Percentiles rank a stretch among this genome's conserved stretches.
phyloP scores from a whole-genome alignment of 2,797 vertebrate species.

The Cynodonichthys magdalenae region DNA sequence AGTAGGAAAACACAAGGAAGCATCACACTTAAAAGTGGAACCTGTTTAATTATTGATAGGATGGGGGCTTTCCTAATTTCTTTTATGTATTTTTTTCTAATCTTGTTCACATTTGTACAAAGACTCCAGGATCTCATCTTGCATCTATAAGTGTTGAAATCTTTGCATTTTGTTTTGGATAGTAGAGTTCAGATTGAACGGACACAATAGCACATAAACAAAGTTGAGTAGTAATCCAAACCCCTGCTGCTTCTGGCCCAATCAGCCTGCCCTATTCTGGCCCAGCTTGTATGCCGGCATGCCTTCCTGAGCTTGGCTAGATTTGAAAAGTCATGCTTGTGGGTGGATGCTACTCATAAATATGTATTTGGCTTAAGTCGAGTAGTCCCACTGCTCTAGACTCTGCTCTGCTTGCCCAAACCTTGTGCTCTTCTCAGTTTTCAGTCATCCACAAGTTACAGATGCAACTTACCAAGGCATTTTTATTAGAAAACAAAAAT shows the following conservation, averaged over 20 bases:
- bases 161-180: slow-evolving; percentile 8
- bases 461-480: slow-evolving; percentile 46
- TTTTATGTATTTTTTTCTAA: slow-evolving; percentile 6
- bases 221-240: slow-evolving; percentile 54
- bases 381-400: slow-evolving; percentile 67
- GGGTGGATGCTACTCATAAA: slow-evolving; percentile 78
- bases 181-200: slow-evolving; percentile 24
- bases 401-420: slow-evolving; percentile 59
- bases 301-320: slow-evolving; percentile 69
- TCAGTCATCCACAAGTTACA: slow-evolving; percentile 67
- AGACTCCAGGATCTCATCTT: slow-evolving; percentile 17
- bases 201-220: slow-evolving; percentile 56
- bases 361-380: slow-evolving; percentile 79
- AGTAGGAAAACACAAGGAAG: slow-evolving; percentile 27
- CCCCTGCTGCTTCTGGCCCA: slow-evolving; percentile 64
- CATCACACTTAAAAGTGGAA: slow-evolving; percentile 15
- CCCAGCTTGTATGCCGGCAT: slow-evolving; percentile 67
- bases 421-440: slow-evolving; percentile 70
- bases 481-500: slow-evolving; percentile 19
- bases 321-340: slow-evolving; percentile 75
- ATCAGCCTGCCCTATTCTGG: slow-evolving; percentile 66
- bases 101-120: slow-evolving; percentile 7
- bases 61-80: slow-evolving; percentile 19
- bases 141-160: slow-evolving; percentile 23
- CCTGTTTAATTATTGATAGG: slow-evolving; percentile 25